Base-by-base conservation (phyloP, 1,140 invertebrate species). In the Sipha flava region DNA sequence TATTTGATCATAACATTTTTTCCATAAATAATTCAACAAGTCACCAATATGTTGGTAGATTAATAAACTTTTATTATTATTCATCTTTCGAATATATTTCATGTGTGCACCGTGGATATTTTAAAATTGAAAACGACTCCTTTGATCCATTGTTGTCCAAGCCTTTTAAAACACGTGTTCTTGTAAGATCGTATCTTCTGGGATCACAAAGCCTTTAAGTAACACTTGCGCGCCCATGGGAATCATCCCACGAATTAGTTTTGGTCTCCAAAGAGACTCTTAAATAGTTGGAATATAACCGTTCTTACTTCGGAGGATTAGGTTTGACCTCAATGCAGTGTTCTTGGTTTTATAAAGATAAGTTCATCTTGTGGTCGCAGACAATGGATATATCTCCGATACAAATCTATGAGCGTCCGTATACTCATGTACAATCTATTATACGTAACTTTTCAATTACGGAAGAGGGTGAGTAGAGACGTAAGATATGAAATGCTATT, bases 81-180 rank as follows among this genome's bases (percentile, higher is more conserved):
- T 21, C 21, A 23, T 12, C 23, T 6, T 12, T 12, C 14, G 9
- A 43, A 12, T 12, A 9, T 43, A 12, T 43, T 43, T 12, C 9
- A 43, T 43, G 9, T 12, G 1, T 12, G 14, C 40, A 43, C 14
- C 40, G 14, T 3, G 14, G 26, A 66, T 43, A 40, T 9, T 47
- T 18, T 10, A 9, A 70, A 47, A 16, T 45, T 1, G 14, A 70
- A 47, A 70, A 45, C 26, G 14, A 23, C 14, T 29, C 29, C 29
- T 23, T 47, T 5, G 6, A 45, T 45, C 43, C 66, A 70, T 47
- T 70, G 47, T 70, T 29, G 40, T 47, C 40, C 66, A 47, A 70
- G 47, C 66, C 66, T 70, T 47, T 70, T 23, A 47, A 43, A 29
- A 47, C 66, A 45, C 66, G 66, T 70, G 66, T 70, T 70, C 47